phyloP scores from a whole-genome alignment of 2,113 vertebrate species.

The Gopherus flavomarginatus region DNA sequence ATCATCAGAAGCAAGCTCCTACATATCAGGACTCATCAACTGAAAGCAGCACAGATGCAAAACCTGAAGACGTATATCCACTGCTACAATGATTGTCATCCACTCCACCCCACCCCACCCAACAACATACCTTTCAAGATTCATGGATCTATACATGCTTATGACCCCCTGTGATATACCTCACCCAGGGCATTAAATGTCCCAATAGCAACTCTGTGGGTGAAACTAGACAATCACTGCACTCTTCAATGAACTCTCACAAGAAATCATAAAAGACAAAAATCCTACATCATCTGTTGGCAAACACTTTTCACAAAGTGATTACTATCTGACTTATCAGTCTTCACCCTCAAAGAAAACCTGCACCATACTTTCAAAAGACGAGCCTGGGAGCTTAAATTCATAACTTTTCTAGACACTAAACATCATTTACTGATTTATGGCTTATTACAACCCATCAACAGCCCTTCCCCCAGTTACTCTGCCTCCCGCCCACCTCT shows the following conservation, averaged over 20 bases:
- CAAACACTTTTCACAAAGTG: neutral
- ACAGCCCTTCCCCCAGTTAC: neutral
- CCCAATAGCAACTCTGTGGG: neutral
- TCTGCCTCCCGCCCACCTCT: neutral
- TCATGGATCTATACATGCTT: neutral
- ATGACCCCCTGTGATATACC: neutral
- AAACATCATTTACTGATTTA: neutral
- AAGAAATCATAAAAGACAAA: neutral
- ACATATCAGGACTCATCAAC: neutral
- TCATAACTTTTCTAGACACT: neutral
- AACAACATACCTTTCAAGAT: neutral
- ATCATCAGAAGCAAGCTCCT: neutral
- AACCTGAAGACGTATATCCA: neutral
- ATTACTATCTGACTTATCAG: neutral
- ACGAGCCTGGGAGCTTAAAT: neutral
- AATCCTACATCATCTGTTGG: neutral
- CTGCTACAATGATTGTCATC: neutral
- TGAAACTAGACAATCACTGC: neutral
- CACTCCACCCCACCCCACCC: neutral
- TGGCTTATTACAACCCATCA: neutral
- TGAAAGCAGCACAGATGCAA: neutral
- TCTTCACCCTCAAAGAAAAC: neutral
- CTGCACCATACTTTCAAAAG: neutral
- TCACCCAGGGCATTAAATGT: neutral
- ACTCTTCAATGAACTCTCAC: neutral